Base-by-base conservation (phyloP, 1,140 invertebrate species). In the Drosophila mayri region DNA sequence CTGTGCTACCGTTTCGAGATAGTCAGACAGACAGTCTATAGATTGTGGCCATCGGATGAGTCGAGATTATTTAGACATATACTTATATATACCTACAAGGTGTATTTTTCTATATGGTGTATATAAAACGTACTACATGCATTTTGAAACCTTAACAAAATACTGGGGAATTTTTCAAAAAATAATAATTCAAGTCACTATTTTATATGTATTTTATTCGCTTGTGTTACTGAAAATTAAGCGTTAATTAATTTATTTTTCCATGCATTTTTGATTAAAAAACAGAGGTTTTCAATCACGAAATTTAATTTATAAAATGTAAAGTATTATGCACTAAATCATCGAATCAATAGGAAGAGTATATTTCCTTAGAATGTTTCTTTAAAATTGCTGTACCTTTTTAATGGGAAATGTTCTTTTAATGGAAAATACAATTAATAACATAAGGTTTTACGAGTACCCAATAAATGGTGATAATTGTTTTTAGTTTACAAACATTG, bases 1-100 rank as follows among this genome's bases (percentile, higher is more conserved):
- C 40, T 12, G 18, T 14, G 54, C 72, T 50, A 18, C 35, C 37
- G 65, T 32, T 35, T 71, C 16, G 30, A 71, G 52, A 72, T 72
- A 59, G 72, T 47, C 49, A 76, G 73, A 76, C 47, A 76, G 41
- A 25, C 47, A 43, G 74, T 76, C 73, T 76, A 37, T 72, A 76
- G 74, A 67, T 68, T 60, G 28, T 11, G 35, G 44, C 61, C 35
- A 35, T 59, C 52, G 54, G 40, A 43, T 22, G 30, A 44, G 28
- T 41, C 40, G 11, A 76, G 61, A 67, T 67, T 59, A 22, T 30
- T 46, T 37, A 55, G 41, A 76, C 47, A 76, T 76, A 25, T 41
- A 18, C 14, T 37, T 55, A 35, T 41, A 35, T 40, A n/a, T 49
- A 18, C 25, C 10, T 50, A 50, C 47, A 50, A 50, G 47, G 47